Evolutionary conservation across 2,797 vertebrate species (phyloP), one percentile per base, ranked within the genome.

Genomic region (Hybognathus amarus): DNA sequence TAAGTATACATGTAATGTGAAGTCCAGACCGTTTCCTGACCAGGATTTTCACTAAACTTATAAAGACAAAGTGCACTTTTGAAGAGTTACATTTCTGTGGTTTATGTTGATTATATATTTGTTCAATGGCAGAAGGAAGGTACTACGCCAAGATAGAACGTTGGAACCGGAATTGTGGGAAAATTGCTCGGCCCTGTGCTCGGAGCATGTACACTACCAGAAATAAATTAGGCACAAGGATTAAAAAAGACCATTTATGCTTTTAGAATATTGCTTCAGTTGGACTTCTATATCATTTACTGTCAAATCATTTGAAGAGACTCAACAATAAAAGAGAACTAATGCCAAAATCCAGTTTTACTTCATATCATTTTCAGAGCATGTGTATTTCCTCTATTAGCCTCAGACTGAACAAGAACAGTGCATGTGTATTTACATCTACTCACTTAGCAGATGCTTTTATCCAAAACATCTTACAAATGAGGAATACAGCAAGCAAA

Each of bases 31-130:
- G 17, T 33, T 81, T 83, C 79, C 85, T 64, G 61, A 63, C 61
- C 27, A 17, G 27, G 61, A 63, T 79, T 61, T 82, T 42, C 66
- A 84, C 45, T 80, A 79, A 80, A 86, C 83, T 66, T 68, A 17
- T 89, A 80, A 87, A 76, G 33, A 79, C 78, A 77, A 86, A 68
- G 91, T 88, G 40, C 22, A 52, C 88, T 92, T 90, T 91, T 91
- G 76, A 90, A 90, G 88, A 91, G 89, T 89, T 89, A 92, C 84
- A 91, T 91, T 88, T 89, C 89, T 88, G 85, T 79, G 61, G 75
- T 89, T 79, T 77, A 73, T 83, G 83, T 61, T 92, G 92, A 93
- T 94, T 93, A 94, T 89, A 93, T 88, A 91, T 91, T 93, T 91
- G 89, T 90, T 90, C 84, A 79, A 89, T 69, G 87, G 79, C 87